Base-by-base conservation (phyloP, 1,140 invertebrate species). In the Drosophila jambulina region DNA sequence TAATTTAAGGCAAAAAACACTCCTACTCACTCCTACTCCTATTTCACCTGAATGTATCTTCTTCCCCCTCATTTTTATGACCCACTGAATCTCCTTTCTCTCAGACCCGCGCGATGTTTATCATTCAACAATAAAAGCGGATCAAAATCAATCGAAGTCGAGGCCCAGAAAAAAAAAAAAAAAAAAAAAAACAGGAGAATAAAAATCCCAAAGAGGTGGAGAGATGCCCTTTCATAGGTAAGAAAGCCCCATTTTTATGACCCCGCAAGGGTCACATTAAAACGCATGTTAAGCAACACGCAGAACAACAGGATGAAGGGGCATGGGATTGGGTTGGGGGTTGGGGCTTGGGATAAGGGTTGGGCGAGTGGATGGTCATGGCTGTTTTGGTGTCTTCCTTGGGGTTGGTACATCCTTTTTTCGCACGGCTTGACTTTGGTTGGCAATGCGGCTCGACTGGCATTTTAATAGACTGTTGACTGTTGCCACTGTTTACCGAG, bases 261-360 rank as follows among this genome's bases (percentile, higher is more conserved):
- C 67, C 75, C 84, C 88, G 74, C 88, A 91, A 88, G 88, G 88
- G 90, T 90, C 90, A 91, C 90, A 91, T 91, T 91, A 91, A 91
- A 90, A 85, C 70, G 72, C 88, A 91, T 91, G 87, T 82, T 82
- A 75, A 65, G 57, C 62, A 87, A 87, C 76, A 82, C 46, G 32
- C 64, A 58, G 12, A 40, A 76, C 67, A 84, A 86, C 57, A 45
- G 48, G 62, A 49, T 67, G 51, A 67, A 23, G 19, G 23, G 27
- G 13, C 17, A 25, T 53, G 42, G 62, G 78, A 21, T 29, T 61
- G 58, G 76, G 27, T 34, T 62, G 25, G 9, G 46, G 49, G 43
- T 57, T 25, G 23, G 56, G 75, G 25, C 43, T 61, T 23, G n/a
- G 49, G 4, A 12, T n/a, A n/a, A 54, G 32, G 34, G 21, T 32